A percentile compares a stretch with the other conserved stretches of the same genome.
Evolutionary conservation across 2,888 invertebrate genomes (phyloP).

Genomic region (Amiota mariae): DNA sequence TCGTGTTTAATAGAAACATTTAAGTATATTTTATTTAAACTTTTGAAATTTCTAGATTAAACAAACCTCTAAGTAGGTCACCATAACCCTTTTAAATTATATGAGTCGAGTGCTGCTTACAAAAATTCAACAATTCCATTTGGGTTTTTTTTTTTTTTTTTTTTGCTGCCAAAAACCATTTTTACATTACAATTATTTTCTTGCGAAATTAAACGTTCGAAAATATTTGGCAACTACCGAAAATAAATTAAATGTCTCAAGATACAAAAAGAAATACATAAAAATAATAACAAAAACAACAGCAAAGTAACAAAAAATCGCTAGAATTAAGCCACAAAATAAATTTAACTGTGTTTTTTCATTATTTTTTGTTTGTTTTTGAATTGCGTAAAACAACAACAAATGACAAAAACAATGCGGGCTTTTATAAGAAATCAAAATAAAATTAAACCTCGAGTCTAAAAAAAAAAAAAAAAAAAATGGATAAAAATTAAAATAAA

Average conservation of each 20-base stretch:
- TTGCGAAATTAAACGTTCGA: slow-evolving; percentile 29
- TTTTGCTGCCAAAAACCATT: not conserved
- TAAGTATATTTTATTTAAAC: too few species aligned
- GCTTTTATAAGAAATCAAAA: not conserved
- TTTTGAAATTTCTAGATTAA: too few species aligned
- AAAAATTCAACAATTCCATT: too few species aligned
- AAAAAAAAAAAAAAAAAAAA: slow-evolving; percentile 27
- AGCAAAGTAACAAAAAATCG: slow-evolving; percentile 35
- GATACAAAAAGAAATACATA: slow-evolving; percentile 46
- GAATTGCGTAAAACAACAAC: slow-evolving; percentile 51
- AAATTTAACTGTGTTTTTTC: slow-evolving; percentile 47
- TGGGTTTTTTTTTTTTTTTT: too few species aligned
- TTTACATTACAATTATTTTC: slow-evolving; percentile 32
- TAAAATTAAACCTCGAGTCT: slow-evolving; percentile 13
- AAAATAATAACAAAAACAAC: slow-evolving; percentile 48
- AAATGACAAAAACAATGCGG: slow-evolving; percentile 29
- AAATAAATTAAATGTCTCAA: slow-evolving; percentile 38
- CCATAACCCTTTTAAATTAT: too few species aligned
- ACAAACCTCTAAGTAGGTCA: too few species aligned
- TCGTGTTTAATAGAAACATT: too few species aligned
- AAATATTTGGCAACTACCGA: slow-evolving; percentile 39
- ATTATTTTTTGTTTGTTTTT: slow-evolving; percentile 10
- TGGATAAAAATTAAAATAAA: slow-evolving; percentile 21
- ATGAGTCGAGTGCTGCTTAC: too few species aligned
- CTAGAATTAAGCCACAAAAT: slow-evolving; percentile 48